phyloP scores from a whole-genome alignment of 2,797 vertebrate genomes.

The Tympanoctomys barrerae region DNA sequence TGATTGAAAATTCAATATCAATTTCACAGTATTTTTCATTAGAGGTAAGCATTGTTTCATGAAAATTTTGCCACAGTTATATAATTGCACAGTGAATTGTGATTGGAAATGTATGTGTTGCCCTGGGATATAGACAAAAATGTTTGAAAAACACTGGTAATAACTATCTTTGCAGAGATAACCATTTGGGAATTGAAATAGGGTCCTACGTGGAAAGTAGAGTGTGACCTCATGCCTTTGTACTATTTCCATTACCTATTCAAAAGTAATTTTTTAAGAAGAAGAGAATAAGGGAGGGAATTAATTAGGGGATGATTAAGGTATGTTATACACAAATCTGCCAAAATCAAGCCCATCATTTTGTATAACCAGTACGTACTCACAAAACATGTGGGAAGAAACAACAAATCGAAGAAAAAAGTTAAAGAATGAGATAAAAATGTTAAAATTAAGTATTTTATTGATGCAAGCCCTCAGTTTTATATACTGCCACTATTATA shows the following conservation, averaged over 20 bases:
- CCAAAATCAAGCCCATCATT: background rate
- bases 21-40: slow-evolving; percentile 10
- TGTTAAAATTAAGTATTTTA: background rate
- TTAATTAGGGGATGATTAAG: background rate
- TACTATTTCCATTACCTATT: slow-evolving; percentile 3
- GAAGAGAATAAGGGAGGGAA: background rate
- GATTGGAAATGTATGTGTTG: background rate
- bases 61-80: background rate
- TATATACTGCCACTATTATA: background rate
- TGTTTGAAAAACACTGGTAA: slow-evolving; percentile 6
- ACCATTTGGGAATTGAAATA: background rate
- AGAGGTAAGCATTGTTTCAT: slow-evolving; percentile 22
- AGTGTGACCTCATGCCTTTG: background rate
- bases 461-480: slow-evolving; percentile 44
- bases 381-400: background rate
- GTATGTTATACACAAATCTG: background rate
- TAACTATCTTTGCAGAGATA: slow-evolving; percentile 13
- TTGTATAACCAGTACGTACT: background rate
- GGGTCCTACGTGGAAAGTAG: slow-evolving; percentile 9
- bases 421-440: background rate
- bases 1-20: slow-evolving; percentile 18
- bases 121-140: background rate
- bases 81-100: background rate
- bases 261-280: background rate
- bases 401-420: background rate